A percentile compares a stretch with the other conserved stretches of the same genome.
Conservation (phyloP, 2,888 invertebrate genomes). For the Eilema caniola region DNA sequence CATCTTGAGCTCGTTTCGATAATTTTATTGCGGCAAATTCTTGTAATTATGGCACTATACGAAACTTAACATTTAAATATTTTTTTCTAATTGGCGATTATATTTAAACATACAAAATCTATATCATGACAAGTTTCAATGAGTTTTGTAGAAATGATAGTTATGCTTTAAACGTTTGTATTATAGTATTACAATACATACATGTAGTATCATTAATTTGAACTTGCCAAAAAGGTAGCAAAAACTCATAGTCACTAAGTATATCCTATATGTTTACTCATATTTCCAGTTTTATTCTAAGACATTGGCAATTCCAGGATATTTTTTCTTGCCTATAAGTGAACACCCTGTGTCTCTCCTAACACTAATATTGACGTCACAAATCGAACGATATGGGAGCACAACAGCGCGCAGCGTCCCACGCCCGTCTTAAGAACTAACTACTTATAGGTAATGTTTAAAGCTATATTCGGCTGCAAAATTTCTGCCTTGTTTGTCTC, state of each 20-base stretch:
- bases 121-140: background rate
- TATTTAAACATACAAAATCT: background rate
- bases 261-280: too few species aligned
- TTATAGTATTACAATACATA: too few species aligned
- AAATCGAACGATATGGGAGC: slow-evolving; percentile 66
- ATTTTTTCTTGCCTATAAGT: background rate
- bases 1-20: slow-evolving; percentile 34
- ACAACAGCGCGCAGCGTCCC: slow-evolving; percentile 51
- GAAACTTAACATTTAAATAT: background rate
- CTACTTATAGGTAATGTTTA: background rate
- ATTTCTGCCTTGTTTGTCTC: background rate
- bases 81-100: background rate
- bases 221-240: too few species aligned
- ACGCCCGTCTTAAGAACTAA: slow-evolving; percentile 49
- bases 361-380: slow-evolving; percentile 58
- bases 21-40: slow-evolving; percentile 48
- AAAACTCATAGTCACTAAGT: too few species aligned
- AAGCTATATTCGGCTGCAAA: background rate
- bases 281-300: too few species aligned
- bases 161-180: too few species aligned
- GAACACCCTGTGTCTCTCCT: slow-evolving; percentile 41
- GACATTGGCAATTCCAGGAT: background rate
- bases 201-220: too few species aligned
- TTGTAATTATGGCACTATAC: slow-evolving; percentile 16
- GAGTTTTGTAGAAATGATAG: background rate